Percentiles rank a stretch among this genome's conserved stretches.
These are phyloP conservation scores for Melanchra persicariae DNA, from an alignment of 2,888 invertebrate genomes.

Conservation along the genomic window DNA sequence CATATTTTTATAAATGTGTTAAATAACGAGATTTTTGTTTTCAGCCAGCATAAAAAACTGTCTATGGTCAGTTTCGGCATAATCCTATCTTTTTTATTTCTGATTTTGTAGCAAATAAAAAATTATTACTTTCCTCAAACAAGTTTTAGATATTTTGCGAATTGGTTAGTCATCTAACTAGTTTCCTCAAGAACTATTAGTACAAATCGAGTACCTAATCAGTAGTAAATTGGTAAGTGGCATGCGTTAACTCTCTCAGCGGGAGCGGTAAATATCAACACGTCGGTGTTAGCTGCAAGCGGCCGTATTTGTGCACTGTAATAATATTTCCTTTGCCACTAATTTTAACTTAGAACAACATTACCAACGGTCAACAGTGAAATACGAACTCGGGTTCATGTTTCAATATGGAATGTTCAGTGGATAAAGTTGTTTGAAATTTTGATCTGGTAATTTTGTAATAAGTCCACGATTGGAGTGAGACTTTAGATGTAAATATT, in stretches of 20 bases:
- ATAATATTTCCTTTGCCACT: conserved; percentile 62
- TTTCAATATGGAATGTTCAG: conserved; percentile 17
- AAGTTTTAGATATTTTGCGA: neutral
- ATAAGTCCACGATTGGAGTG: no score
- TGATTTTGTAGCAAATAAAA: neutral
- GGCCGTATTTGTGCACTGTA: conserved; percentile 64
- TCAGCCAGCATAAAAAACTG: conserved; percentile 5
- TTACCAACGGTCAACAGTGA: conserved; percentile 32
- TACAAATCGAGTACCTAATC: conserved; percentile 38
- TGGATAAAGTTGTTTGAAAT: neutral
- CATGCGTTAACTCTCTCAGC: conserved; percentile 63
- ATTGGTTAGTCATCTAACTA: neutral
- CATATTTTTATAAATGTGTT: neutral
- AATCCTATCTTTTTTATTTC: neutral
- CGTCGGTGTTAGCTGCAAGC: conserved; percentile 50
- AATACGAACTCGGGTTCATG: conserved; percentile 32
- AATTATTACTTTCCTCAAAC: neutral
- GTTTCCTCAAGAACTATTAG: conserved; percentile 11
- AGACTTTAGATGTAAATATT: no score
- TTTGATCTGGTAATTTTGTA: neutral
- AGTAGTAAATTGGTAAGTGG: conserved; percentile 50
- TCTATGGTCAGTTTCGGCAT: neutral
- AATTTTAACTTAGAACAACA: conserved; percentile 66
- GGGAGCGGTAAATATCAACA: conserved; percentile 67
- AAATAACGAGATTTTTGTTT: neutral